Evolutionary conservation across 2,888 invertebrate genomes (phyloP).

Genomic region (Eudasyphora cyanicolor): DNA sequence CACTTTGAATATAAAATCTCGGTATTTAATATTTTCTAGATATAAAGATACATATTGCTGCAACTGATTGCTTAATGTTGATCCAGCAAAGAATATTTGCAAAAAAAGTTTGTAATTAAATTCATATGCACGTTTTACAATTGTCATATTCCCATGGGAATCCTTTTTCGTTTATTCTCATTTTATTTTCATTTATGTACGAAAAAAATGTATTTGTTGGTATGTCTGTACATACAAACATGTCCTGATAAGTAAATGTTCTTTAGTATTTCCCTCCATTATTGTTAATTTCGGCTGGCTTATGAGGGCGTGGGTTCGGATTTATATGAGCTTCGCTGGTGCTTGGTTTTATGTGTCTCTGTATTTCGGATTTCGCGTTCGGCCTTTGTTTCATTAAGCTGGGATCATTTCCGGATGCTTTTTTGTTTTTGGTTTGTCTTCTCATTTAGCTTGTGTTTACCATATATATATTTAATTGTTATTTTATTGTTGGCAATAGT

Average conservation of each 20-base stretch:
- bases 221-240: neutral
- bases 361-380: neutral
- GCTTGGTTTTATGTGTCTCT: neutral
- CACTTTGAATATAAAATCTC: too few species aligned
- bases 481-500: constrained; percentile 6
- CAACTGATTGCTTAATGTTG: too few species aligned
- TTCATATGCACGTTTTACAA: constrained; percentile 62
- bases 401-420: neutral
- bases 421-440: neutral
- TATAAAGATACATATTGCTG: too few species aligned
- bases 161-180: neutral
- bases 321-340: constrained; percentile 34
- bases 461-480: constrained; percentile 42
- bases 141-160: constrained; percentile 48
- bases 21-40: too few species aligned
- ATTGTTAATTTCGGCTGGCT: constrained; percentile 42
- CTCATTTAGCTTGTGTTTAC: constrained; percentile 28
- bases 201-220: constrained; percentile 31
- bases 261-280: neutral
- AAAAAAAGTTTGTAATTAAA: constrained; percentile 54
- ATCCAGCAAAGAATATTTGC: too few species aligned
- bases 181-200: neutral
- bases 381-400: constrained; percentile 19
- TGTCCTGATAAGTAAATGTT: neutral
- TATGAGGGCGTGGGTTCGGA: neutral